Base-by-base conservation (phyloP, 2,888 invertebrate genomes). In the Drosophila emarginata region DNA sequence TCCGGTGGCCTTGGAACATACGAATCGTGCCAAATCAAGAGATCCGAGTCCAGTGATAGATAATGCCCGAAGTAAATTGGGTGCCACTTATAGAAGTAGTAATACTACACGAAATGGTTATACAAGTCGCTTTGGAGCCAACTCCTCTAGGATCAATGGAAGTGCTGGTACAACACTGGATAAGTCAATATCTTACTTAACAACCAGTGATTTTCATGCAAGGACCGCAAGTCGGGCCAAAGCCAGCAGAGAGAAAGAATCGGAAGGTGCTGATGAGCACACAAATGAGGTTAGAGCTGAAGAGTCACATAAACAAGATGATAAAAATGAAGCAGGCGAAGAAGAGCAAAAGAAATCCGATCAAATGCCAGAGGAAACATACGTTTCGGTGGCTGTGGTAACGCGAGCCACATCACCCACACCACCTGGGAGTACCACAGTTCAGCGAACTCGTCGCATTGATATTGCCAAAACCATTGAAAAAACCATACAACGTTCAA, bases 371-470 rank as follows among this genome's bases (percentile, higher is more conserved):
- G 79, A 75, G 26, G 91, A 91, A 62, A 91, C 91, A 67, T 90
- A 91, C 57, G 90, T 93, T 45, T 92, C 94, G 3, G 90, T 96
- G 2, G 93, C 93, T 4, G 94, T 96, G 59, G 93, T 96, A 2
- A 96, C 96, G 0, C 93, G 96, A 67, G 95, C 95, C 28, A 96
- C 96, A 0, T 97, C 96, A 15, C 96, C 96, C 0, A 95, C 95
- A 0, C 94, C 95, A 3, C 94, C 95, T 0, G 89, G 90, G 28
- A 80, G 87, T 32, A 94, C 95, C 0, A 94, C 94, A 0, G 94
- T 94, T 74, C 89, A 89, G 53, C 93, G 95, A 74, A 94, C 93
- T 23, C 93, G 95, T 78, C 93, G 96, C 88, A 94, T 94, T 0
- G 96, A 96, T 78, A 93, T 95, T 86, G 95, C 95, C 5, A 95